These are phyloP conservation scores for Torymus aiolomorphi DNA, from an alignment of 2,888 invertebrate genomes.

Conservation along the genomic window DNA sequence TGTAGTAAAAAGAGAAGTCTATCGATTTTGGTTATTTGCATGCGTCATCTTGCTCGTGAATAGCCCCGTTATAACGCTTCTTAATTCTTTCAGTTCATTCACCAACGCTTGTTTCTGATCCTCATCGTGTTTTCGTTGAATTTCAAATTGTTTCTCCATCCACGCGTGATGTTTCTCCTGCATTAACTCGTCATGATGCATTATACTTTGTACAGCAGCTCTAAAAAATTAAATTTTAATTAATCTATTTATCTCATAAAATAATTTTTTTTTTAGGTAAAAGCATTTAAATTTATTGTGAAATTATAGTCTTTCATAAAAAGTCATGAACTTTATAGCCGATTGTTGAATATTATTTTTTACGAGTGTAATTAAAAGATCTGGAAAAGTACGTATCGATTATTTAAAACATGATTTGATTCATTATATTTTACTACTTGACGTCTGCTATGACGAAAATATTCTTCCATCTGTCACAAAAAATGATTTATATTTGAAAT, in stretches of 20 bases:
- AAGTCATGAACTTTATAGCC: too few relatives aligned
- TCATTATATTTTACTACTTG: too few relatives aligned
- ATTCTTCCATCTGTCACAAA: neutral
- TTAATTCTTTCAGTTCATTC: conserved; percentile 61
- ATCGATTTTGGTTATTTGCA: conserved; percentile 47
- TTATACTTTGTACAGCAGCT: conserved; percentile 54
- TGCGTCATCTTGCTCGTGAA: conserved; percentile 38
- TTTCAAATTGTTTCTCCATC: conserved; percentile 66
- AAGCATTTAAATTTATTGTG: too few relatives aligned
- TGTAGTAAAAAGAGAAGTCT: conserved; percentile 35
- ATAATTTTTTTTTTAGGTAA: too few relatives aligned
- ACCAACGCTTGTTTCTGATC: conserved; percentile 60
- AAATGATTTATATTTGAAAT: neutral
- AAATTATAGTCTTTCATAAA: too few relatives aligned
- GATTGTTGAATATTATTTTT: too few relatives aligned
- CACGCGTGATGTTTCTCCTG: conserved; percentile 63
- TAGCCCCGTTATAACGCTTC: conserved; percentile 45
- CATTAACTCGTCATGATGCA: conserved; percentile 62
- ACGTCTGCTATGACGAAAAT: too few relatives aligned
- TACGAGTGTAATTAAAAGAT: too few relatives aligned
- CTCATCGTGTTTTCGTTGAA: conserved; percentile 63
- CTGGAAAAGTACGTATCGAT: too few relatives aligned
- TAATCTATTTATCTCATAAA: too few relatives aligned
- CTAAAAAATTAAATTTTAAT: conserved; percentile 17
- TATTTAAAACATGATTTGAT: too few relatives aligned